Evolutionary conservation across 2,113 vertebrate genomes (phyloP).

Genomic region (Tor tambroides): DNA sequence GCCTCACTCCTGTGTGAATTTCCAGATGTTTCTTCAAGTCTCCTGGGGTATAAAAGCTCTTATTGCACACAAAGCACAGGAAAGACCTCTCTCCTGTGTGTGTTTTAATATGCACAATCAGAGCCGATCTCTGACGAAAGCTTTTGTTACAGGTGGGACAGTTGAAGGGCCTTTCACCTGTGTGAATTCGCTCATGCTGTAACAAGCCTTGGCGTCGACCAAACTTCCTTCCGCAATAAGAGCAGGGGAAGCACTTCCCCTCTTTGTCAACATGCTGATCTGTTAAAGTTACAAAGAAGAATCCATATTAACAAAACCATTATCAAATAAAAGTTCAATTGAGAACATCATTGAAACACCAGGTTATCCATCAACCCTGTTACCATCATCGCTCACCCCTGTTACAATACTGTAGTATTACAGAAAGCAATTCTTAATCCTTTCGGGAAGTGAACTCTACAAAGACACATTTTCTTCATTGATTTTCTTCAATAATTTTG

Average conservation of each 20-base stretch:
- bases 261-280: slow-evolving; percentile 17
- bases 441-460: too few relatives aligned
- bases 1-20: slow-evolving; percentile 30
- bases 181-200: slow-evolving; percentile 40
- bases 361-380: not conserved
- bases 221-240: slow-evolving; percentile 37
- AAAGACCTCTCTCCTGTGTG: slow-evolving; percentile 26
- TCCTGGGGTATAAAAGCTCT: slow-evolving; percentile 41
- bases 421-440: not conserved
- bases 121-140: slow-evolving; percentile 35
- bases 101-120: slow-evolving; percentile 32
- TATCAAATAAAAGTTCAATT: not conserved
- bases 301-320: not conserved
- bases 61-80: slow-evolving; percentile 30
- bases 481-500: not conserved
- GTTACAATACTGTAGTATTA: not conserved
- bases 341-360: not conserved
- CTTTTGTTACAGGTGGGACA: slow-evolving; percentile 35
- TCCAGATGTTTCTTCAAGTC: slow-evolving; percentile 37
- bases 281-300: not conserved
- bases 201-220: slow-evolving; percentile 29
- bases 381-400: not conserved
- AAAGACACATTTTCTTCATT: too few relatives aligned
- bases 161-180: slow-evolving; percentile 38
- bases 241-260: slow-evolving; percentile 32